These are phyloP conservation scores for Lydus trimaculatus DNA, from an alignment of 2,888 invertebrate genomes.

Conservation along the genomic window DNA sequence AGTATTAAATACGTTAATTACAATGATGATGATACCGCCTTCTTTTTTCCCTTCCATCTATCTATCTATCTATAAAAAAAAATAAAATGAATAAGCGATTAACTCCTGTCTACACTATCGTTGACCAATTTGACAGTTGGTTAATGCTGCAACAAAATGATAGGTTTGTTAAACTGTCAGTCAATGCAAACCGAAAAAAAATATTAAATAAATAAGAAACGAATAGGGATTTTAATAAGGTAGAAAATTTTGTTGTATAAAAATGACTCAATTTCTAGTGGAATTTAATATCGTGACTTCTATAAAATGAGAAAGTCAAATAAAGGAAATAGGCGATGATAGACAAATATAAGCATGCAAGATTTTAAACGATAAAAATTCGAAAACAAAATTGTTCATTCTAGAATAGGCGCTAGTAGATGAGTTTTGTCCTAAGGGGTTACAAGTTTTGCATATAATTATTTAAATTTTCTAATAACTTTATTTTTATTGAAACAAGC, in stretches of 20 bases:
- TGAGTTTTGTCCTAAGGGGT: no score
- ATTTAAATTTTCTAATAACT: no score
- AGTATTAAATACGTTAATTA: slow-evolving; percentile 43
- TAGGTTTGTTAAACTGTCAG: not conserved
- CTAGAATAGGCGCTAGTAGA: no score
- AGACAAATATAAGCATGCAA: not conserved
- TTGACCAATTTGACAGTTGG: slow-evolving; percentile 7
- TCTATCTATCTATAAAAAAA: not conserved
- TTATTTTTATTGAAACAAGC: no score
- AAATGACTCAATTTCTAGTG: not conserved
- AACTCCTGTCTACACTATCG: not conserved
- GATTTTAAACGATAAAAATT: not conserved
- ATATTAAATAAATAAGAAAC: not conserved
- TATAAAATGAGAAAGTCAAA: not conserved
- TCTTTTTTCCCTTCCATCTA: not conserved
- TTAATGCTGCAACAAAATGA: not conserved
- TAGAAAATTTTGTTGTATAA: not conserved
- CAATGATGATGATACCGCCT: slow-evolving; percentile 20
- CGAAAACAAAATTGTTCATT: no score
- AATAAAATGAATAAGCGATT: not conserved
- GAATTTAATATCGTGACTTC: not conserved
- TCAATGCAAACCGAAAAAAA: not conserved
- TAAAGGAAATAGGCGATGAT: not conserved
- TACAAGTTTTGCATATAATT: no score
- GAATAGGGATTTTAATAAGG: not conserved